Evolutionary conservation across 2,113 vertebrate species (phyloP).

Genomic region (Amia ocellicauda): DNA sequence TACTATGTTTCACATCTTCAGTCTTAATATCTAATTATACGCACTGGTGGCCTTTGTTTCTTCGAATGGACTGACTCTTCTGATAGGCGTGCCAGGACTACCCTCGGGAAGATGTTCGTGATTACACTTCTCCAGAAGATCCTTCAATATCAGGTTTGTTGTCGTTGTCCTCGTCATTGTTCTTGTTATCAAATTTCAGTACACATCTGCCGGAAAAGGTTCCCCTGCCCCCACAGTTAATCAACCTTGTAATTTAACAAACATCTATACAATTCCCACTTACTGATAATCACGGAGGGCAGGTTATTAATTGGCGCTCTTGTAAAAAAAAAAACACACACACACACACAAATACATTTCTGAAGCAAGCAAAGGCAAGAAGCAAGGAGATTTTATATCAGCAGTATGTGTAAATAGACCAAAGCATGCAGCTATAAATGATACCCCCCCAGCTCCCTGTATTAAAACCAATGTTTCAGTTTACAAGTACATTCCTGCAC

Average conservation of each 20-base stretch:
- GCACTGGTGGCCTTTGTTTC: not conserved
- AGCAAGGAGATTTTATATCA: conserved; percentile 15
- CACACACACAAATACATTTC: not conserved
- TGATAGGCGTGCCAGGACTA: not conserved
- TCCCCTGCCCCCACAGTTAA: not conserved
- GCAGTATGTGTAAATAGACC: conserved; percentile 26
- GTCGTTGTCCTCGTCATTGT: no score
- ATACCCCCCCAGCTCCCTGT: conserved; percentile 27
- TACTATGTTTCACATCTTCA: not conserved
- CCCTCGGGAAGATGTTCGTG: not conserved
- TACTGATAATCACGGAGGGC: not conserved
- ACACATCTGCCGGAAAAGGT: not conserved
- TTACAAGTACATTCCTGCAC: conserved; percentile 41
- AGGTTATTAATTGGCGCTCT: no score
- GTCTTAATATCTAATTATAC: no score
- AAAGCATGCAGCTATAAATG: not conserved
- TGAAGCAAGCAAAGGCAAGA: not conserved
- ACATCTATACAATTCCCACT: not conserved
- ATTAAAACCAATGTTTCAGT: conserved; percentile 51
- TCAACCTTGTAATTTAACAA: conserved; percentile 4
- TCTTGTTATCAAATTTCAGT: not conserved
- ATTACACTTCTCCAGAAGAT: not conserved
- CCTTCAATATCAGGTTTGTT: not conserved
- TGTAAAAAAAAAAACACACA: no score
- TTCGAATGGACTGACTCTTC: not conserved